Evolutionary conservation across 2,888 invertebrate species (phyloP), one percentile per base, ranked within the genome.

Genomic region (Falcaria lacertinaria): DNA sequence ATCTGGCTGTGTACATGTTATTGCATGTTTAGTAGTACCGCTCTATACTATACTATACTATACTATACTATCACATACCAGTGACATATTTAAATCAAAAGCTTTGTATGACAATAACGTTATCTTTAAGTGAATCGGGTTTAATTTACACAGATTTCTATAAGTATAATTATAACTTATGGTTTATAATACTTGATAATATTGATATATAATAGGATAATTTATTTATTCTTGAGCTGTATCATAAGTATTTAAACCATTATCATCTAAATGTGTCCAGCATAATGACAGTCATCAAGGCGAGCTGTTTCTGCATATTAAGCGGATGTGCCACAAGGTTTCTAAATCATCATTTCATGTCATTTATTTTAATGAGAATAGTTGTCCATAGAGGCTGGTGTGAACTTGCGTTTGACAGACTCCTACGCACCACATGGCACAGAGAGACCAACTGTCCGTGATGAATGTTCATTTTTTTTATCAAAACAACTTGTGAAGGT

Each of bases 371-470:
- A 60, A 66, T 66, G 64, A 64, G 57, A 49, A 64, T 57, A 58
- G 63, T 61, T 39, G 41, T 36, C 34, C 33, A 36, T 42, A 47
- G 48, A 42, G 41, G 50, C 45, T 53, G 56, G 61, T 71, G 69
- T 58, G 62, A 66, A 69, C 60, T 46, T 52, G 60, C 42, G 45
- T 48, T 52, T 61, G 63, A 55, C 64, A 60, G 62, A 65, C 74
- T 68, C 76, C 78, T 71, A 75, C 77, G 69, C 76, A 52, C 40
- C 48, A 64, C 55, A 57, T 70, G 66, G 57, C 59, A 49, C 50
- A 47, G 47, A 48, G 52, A 50, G 58, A 50, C 68, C 59, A 64
- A 68, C 28, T 64, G 60, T 54, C 52, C 45, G 43, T 60, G 63
- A 67, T 64, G 46, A 52, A 64, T 69, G 53, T 43, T 57, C 54